Evolutionary conservation across 2,113 vertebrate genomes (phyloP).

Genomic region (Aplodontia rufa): DNA sequence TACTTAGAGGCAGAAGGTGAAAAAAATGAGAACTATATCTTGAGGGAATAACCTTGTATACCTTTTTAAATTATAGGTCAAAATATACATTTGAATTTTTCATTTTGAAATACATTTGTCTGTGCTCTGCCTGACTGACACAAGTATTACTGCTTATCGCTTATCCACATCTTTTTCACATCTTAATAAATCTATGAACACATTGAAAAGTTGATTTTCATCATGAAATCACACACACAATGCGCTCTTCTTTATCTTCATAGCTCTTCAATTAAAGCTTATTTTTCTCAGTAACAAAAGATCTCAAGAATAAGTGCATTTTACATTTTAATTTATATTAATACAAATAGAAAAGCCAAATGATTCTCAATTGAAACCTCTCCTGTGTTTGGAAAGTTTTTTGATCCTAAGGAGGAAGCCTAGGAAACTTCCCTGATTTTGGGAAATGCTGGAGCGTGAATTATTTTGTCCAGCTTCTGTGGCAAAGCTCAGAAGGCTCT

Average conservation of each 20-base stretch:
- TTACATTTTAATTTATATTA: constrained; percentile 1
- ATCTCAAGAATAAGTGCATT: not conserved
- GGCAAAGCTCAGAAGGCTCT: not conserved
- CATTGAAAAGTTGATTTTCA: not conserved
- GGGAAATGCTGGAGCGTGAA: constrained; percentile 2
- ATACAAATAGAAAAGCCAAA: not conserved
- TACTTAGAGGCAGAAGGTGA: not conserved
- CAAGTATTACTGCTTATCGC: not conserved
- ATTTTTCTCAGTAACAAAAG: not conserved
- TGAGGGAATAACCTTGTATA: not conserved
- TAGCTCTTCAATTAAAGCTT: not conserved
- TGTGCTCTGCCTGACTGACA: not conserved
- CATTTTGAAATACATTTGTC: constrained; percentile 1
- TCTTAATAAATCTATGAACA: not conserved
- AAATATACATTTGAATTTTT: not conserved
- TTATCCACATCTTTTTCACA: not conserved
- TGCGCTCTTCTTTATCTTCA: not conserved
- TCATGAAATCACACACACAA: not conserved
- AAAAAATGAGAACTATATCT: not conserved
- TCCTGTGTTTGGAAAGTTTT: constrained; percentile 6
- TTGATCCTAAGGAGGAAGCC: not conserved
- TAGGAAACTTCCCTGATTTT: not conserved
- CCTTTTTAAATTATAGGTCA: not conserved
- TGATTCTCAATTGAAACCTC: not conserved
- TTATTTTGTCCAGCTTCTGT: constrained; percentile 21